Evolutionary conservation across 2,888 invertebrate species (phyloP).

Genomic region (Phymatocera aterrima): DNA sequence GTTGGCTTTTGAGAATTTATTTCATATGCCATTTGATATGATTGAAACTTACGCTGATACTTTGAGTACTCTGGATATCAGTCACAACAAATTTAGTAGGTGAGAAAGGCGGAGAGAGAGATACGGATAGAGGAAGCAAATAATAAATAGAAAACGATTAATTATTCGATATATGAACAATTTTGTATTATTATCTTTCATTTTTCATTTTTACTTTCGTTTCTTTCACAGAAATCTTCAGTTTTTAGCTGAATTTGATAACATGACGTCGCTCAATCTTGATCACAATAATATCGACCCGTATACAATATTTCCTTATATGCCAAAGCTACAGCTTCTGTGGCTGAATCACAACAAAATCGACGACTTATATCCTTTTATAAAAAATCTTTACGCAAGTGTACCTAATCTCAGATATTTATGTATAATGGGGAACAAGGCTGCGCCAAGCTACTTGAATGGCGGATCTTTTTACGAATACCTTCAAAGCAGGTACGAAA

Average conservation of each 20-base stretch:
- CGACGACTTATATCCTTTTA: conserved; percentile 82
- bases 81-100: conserved; percentile 71
- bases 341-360: conserved; percentile 82
- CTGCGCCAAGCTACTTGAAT: conserved; percentile 86
- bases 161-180: neutral
- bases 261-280: conserved; percentile 86
- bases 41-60: conserved; percentile 65
- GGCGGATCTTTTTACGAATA: conserved; percentile 87
- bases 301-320: conserved; percentile 82
- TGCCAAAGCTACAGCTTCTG: conserved; percentile 85
- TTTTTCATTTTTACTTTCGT: neutral
- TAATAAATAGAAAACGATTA: neutral
- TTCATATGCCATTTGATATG: conserved; percentile 69
- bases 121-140: neutral
- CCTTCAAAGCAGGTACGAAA: conserved; percentile 82
- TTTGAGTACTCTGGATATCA: conserved; percentile 66
- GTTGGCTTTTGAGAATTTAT: conserved; percentile 68
- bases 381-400: conserved; percentile 82
- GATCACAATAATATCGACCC: conserved; percentile 88
- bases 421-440: conserved; percentile 91
- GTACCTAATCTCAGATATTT: conserved; percentile 86
- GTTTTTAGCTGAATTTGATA: conserved; percentile 84
- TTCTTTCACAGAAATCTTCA: conserved; percentile 81
- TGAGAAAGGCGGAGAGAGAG: conserved; percentile 49
- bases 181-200: neutral